A percentile compares a stretch with the other conserved stretches of the same genome.
phyloP scores from a whole-genome alignment of 2,888 invertebrate genomes.

The Pheosia gnoma region DNA sequence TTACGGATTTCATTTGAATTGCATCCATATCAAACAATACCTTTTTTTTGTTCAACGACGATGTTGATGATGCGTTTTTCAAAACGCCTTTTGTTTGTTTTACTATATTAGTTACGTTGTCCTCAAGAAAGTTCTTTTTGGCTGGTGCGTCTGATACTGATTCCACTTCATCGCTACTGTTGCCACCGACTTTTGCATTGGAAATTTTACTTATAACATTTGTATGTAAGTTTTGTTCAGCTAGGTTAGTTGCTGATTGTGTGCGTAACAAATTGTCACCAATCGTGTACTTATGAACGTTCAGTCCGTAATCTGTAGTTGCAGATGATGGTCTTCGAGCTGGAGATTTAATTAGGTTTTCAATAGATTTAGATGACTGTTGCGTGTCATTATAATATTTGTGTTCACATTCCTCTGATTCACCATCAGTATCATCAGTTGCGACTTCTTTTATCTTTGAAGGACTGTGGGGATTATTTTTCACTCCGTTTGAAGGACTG shows the following conservation, averaged over 20 bases:
- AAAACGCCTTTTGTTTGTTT: constrained; percentile 83
- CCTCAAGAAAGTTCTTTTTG: constrained; percentile 55
- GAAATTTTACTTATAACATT: constrained; percentile 19
- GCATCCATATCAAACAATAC: constrained; percentile 86
- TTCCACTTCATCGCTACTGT: constrained; percentile 57
- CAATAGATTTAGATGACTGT: constrained; percentile 58
- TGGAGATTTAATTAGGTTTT: constrained; percentile 69
- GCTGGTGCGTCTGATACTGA: constrained; percentile 50
- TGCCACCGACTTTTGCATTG: constrained; percentile 32
- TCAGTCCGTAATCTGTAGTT: constrained; percentile 45
- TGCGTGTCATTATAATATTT: constrained; percentile 46
- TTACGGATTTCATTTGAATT: constrained; percentile 80
- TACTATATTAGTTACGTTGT: constrained; percentile 45
- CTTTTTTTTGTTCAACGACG: constrained; percentile 85
- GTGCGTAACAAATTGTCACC: constrained; percentile 48
- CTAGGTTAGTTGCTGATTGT: constrained; percentile 56
- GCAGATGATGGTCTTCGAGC: constrained; percentile 64
- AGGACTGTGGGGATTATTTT: constrained; percentile 12
- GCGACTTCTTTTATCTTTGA: constrained; percentile 22
- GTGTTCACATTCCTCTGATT: constrained; percentile 51
- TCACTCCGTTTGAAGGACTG: constrained; percentile 12
- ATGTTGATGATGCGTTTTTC: constrained; percentile 82
- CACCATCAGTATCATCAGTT: constrained; percentile 42
- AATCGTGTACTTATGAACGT: constrained; percentile 44
- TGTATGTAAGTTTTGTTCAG: constrained; percentile 30